phyloP scores from a whole-genome alignment of 2,797 vertebrate species.

The Eulemur rubriventer region DNA sequence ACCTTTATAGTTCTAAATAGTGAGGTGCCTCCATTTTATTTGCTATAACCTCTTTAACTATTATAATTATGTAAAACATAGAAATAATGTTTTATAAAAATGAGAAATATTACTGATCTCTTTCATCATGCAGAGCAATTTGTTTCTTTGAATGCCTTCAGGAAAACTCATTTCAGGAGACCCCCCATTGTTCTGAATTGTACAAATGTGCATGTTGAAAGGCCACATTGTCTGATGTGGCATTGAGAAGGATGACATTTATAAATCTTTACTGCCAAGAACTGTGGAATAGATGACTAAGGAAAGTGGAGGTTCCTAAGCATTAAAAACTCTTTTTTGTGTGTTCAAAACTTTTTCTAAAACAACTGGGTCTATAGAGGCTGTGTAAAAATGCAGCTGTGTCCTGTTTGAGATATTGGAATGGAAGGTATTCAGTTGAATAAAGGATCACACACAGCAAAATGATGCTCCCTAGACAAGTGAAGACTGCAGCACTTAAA shows the following conservation, averaged over 20 bases:
- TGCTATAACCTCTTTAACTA: slow-evolving; percentile 18
- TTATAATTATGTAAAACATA: slow-evolving; percentile 29
- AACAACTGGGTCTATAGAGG: not conserved
- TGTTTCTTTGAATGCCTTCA: slow-evolving; percentile 47
- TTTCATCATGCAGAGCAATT: slow-evolving; percentile 31
- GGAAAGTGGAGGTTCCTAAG: not conserved
- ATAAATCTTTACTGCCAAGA: slow-evolving; percentile 55
- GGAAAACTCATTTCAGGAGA: slow-evolving; percentile 64
- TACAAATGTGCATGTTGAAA: slow-evolving; percentile 58
- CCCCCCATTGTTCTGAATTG: slow-evolving; percentile 62
- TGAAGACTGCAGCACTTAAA: slow-evolving; percentile 4
- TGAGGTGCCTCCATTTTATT: slow-evolving; percentile 49
- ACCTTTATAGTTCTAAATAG: slow-evolving; percentile 18
- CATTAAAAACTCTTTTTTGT: not conserved
- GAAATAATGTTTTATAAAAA: slow-evolving; percentile 59
- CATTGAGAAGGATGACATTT: slow-evolving; percentile 64
- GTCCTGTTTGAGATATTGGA: slow-evolving; percentile 15
- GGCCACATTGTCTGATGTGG: slow-evolving; percentile 53
- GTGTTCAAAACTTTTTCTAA: slow-evolving; percentile 4
- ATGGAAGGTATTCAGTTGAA: not conserved
- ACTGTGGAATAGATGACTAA: slow-evolving; percentile 39
- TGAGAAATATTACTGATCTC: slow-evolving; percentile 38
- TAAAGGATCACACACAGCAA: not conserved
- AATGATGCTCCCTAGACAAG: not conserved
- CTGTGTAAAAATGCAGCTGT: slow-evolving; percentile 44